Percentiles rank a stretch among this genome's conserved stretches.
Conservation (phyloP, 2,797 vertebrate genomes). For the Myoxocephalus aenaeus region DNA sequence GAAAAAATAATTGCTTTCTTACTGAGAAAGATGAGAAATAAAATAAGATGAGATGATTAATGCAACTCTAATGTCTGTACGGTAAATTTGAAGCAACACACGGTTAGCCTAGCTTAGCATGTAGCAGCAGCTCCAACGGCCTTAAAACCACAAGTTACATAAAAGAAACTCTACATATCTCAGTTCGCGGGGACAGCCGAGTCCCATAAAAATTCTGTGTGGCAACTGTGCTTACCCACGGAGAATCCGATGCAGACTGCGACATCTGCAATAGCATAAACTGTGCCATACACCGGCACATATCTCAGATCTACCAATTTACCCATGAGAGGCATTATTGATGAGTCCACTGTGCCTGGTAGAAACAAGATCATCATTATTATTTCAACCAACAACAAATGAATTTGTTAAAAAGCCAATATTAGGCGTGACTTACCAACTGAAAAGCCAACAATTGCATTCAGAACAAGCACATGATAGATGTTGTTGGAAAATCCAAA, state of each 20-base stretch:
- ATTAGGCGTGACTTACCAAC: slow-evolving; percentile 84
- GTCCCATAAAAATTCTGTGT: not conserved
- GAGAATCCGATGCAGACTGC: slow-evolving; percentile 26
- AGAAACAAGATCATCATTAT: not conserved
- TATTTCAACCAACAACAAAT: not conserved
- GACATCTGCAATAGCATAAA: slow-evolving; percentile 34
- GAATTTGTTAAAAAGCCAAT: not conserved
- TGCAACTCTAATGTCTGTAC: not conserved
- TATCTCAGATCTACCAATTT: slow-evolving; percentile 28
- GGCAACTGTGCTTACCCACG: slow-evolving; percentile 3
- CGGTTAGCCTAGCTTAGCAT: not conserved
- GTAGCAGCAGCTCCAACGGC: not conserved
- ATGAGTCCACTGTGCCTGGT: slow-evolving; percentile 27
- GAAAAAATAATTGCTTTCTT: too few relatives aligned
- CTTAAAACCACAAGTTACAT: not conserved
- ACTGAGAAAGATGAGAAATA: not conserved
- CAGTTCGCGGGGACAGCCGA: not conserved
- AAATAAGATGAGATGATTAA: not conserved
- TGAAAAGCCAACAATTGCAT: slow-evolving; percentile 91
- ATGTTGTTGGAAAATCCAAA: slow-evolving; percentile 90
- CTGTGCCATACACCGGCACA: slow-evolving; percentile 20
- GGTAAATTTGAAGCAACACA: not conserved
- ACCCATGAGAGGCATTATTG: slow-evolving; percentile 22
- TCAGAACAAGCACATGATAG: slow-evolving; percentile 89
- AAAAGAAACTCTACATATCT: not conserved